Percentiles rank a stretch among this genome's conserved stretches.
Evolutionary conservation across 2,797 vertebrate species (phyloP).

Genomic region (Trematomus bernacchii): DNA sequence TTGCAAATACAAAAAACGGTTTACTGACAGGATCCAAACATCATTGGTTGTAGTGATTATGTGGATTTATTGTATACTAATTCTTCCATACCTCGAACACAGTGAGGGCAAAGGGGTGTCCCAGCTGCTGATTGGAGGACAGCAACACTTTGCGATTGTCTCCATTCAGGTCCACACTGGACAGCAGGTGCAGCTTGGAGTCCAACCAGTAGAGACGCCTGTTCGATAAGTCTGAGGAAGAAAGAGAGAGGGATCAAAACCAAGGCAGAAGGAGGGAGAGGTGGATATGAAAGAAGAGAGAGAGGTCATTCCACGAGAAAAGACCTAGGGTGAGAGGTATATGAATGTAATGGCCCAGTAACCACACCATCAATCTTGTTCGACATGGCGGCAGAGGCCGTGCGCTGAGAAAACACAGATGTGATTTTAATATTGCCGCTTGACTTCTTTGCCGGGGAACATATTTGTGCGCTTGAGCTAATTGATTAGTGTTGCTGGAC

Average conservation of each 20-base stretch:
- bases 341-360: conserved; percentile 72
- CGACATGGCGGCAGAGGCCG: conserved; percentile 63
- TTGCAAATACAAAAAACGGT: not conserved
- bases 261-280: conserved; percentile 6
- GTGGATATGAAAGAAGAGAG: conserved; percentile 33
- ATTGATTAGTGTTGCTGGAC: conserved; percentile 65
- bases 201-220: conserved; percentile 99
- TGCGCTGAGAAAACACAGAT: conserved; percentile 68
- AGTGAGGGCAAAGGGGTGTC: conserved; percentile 95
- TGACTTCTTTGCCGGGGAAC: conserved; percentile 62
- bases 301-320: conserved; percentile 69
- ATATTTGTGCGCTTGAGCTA: conserved; percentile 65
- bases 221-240: conserved; percentile 91
- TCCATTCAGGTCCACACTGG: conserved; percentile 95
- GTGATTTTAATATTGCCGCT: conserved; percentile 72
- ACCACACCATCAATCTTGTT: conserved; percentile 77
- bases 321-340: conserved; percentile 65
- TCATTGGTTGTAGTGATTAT: not conserved
- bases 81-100: conserved; percentile 92
- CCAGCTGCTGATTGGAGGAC: conserved; percentile 91
- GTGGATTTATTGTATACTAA: not conserved
- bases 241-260: conserved; percentile 18
- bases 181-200: conserved; percentile 96
- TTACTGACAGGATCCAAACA: not conserved
- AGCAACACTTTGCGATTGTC: conserved; percentile 94